Percentiles rank a stretch among this genome's conserved stretches.
These are phyloP conservation scores for Andrena haemorrhoa DNA, from an alignment of 2,888 invertebrate species.

Conservation along the genomic window DNA sequence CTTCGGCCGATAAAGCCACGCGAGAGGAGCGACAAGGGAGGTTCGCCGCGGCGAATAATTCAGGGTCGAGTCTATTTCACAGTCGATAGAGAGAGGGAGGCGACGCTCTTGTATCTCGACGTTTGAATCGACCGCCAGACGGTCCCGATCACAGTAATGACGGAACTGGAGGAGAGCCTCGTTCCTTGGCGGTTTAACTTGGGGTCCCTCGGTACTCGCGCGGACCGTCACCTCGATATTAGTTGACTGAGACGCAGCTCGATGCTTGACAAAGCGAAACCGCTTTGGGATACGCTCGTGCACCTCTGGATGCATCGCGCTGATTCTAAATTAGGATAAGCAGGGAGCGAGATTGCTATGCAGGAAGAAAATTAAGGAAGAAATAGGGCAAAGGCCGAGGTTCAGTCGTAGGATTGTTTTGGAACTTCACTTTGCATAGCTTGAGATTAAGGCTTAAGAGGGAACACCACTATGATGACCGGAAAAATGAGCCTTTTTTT, in stretches of 20 bases:
- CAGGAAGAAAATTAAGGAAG: too few species aligned
- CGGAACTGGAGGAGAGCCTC: slow-evolving; percentile 64
- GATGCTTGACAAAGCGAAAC: background rate
- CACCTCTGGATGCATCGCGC: background rate
- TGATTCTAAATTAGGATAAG: too few species aligned
- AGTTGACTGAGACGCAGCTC: too few species aligned
- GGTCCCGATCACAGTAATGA: slow-evolving; percentile 74
- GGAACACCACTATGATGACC: too few species aligned
- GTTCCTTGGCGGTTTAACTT: background rate
- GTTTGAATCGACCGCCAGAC: slow-evolving; percentile 77
- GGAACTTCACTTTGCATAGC: too few species aligned
- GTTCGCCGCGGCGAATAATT: slow-evolving; percentile 77
- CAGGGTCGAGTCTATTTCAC: slow-evolving; percentile 77
- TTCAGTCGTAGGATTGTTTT: too few species aligned
- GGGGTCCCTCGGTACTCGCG: too few species aligned
- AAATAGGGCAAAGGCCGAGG: too few species aligned
- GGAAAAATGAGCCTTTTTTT: too few species aligned
- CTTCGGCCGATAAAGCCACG: slow-evolving; percentile 75
- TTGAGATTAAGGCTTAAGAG: too few species aligned
- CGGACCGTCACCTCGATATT: slow-evolving; percentile 1
- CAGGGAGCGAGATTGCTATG: too few species aligned
- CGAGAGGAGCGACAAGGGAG: slow-evolving; percentile 59
- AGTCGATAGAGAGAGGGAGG: slow-evolving; percentile 8
- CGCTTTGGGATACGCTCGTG: background rate
- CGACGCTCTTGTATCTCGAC: slow-evolving; percentile 75